phyloP scores from a whole-genome alignment of 2,888 invertebrate species.

The Globia sparganii region DNA sequence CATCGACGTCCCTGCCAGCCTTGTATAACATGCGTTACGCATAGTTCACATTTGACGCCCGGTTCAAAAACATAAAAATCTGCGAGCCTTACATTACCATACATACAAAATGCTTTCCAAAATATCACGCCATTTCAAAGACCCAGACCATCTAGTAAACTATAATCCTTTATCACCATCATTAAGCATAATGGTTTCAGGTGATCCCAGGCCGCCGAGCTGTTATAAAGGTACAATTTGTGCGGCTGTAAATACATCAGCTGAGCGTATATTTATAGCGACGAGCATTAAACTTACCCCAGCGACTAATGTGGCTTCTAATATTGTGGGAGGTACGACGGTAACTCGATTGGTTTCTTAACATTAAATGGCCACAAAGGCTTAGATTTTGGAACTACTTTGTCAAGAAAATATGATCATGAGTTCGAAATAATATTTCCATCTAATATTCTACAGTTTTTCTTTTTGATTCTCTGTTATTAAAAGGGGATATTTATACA shows the following conservation, averaged over 20 bases:
- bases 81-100: background rate
- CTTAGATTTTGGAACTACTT: too few relatives aligned
- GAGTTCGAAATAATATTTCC: too few relatives aligned
- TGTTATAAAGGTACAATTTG: slow-evolving; percentile 62
- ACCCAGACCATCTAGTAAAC: slow-evolving; percentile 9
- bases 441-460: too few relatives aligned
- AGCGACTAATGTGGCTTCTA: slow-evolving; percentile 75
- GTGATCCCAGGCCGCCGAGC: slow-evolving; percentile 50
- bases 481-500: too few relatives aligned
- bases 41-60: too few relatives aligned
- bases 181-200: slow-evolving; percentile 57
- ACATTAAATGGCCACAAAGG: background rate
- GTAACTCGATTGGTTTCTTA: slow-evolving; percentile 31
- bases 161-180: slow-evolving; percentile 54
- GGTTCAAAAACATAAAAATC: too few relatives aligned
- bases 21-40: too few relatives aligned
- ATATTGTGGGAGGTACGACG: slow-evolving; percentile 52
- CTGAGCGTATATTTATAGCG: slow-evolving; percentile 73
- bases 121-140: slow-evolving; percentile 2
- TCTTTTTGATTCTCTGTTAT: too few relatives aligned
- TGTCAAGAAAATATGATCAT: too few relatives aligned
- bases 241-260: slow-evolving; percentile 70
- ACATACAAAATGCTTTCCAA: background rate
- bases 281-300: slow-evolving; percentile 73
- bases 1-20: too few relatives aligned